Base-by-base conservation (phyloP, 2,113 vertebrate genomes). In the Vimba vimba region DNA sequence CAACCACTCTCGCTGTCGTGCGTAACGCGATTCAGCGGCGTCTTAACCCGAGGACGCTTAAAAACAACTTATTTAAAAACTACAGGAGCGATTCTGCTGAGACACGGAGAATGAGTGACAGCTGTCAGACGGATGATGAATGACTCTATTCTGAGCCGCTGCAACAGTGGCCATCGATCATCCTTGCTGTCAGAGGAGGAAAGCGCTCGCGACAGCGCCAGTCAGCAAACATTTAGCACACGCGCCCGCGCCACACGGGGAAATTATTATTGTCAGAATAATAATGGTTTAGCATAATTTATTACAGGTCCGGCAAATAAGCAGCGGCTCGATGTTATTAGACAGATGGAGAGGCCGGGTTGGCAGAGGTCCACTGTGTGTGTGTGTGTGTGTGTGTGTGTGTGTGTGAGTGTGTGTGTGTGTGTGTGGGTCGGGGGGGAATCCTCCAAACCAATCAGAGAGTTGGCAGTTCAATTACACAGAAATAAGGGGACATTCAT, bases 271-370 rank as follows among this genome's bases (percentile, higher is more conserved):
- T 99, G 98, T 99, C 98, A 99, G 98, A 99, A 99, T 99, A 99
- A 99, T 99, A 99, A 99, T 99, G 97, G 97, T 99, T 99, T 99
- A 99, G 98, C 98, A 99, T 99, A 99, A 99, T 99, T 99, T 99
- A 99, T 99, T 99, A 98, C 97, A 97, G 97, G 97, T 98, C 97
- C 97, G 97, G 96, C 96, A 98, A 99, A 99, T 99, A 99, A 98
- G 97, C 97, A 97, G 97, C 97, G 97, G 97, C 97, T 98, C 97
- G 97, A 98, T 98, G 97, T 98, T 99, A 99, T 99, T 98, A 99
- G 97, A 99, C 98, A 99, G 98, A 99, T 99, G 97, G 98, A 99
- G 98, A 96, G 97, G 97, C 97, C 98, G 96, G 96, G 95, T 98
- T 98, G 98, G 97, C 97, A 98, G 97, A 94, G 96, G 96, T 98